Evolutionary conservation across 1,140 invertebrate species (phyloP).

Genomic region (Teleopsis dalmanni): DNA sequence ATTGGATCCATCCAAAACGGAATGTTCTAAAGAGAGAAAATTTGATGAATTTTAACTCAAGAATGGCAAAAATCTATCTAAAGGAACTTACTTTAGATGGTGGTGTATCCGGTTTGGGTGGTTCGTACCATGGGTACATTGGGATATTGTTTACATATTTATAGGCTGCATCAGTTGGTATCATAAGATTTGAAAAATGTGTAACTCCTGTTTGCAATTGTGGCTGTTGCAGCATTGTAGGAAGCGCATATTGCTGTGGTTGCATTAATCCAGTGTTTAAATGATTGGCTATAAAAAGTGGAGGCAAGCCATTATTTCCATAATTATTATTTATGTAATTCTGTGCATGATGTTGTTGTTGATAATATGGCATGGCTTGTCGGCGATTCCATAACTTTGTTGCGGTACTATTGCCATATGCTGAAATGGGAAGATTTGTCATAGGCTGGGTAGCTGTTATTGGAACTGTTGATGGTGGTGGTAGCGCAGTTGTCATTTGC

Average conservation of each 20-base stretch:
- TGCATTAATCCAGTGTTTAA: not conserved
- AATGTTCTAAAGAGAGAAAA: slow-evolving; percentile 13
- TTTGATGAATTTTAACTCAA: not conserved
- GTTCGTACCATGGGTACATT: slow-evolving; percentile 23
- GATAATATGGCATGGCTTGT: slow-evolving; percentile 15
- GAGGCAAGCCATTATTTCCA: not conserved
- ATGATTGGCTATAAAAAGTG: slow-evolving; percentile 1
- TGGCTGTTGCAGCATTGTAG: not conserved
- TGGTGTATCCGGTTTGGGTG: slow-evolving; percentile 45
- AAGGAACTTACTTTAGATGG: slow-evolving; percentile 35
- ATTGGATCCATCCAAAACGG: slow-evolving; percentile 42
- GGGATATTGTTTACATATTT: slow-evolving; percentile 20
- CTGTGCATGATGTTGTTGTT: slow-evolving; percentile 16
- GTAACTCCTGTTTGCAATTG: not conserved
- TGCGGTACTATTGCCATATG: not conserved
- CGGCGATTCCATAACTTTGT: slow-evolving; percentile 29
- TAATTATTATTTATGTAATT: not conserved
- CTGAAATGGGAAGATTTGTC: no score
- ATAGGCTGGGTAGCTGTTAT: not conserved
- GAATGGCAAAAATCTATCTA: not conserved
- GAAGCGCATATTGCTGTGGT: slow-evolving; percentile 1
- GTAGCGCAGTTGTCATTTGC: not conserved
- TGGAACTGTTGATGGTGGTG: not conserved
- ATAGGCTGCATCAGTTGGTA: slow-evolving; percentile 8
- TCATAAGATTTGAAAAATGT: not conserved